These are phyloP conservation scores for Asarcornis scutulata DNA, from an alignment of 2,113 vertebrate species.

Conservation along the genomic window DNA sequence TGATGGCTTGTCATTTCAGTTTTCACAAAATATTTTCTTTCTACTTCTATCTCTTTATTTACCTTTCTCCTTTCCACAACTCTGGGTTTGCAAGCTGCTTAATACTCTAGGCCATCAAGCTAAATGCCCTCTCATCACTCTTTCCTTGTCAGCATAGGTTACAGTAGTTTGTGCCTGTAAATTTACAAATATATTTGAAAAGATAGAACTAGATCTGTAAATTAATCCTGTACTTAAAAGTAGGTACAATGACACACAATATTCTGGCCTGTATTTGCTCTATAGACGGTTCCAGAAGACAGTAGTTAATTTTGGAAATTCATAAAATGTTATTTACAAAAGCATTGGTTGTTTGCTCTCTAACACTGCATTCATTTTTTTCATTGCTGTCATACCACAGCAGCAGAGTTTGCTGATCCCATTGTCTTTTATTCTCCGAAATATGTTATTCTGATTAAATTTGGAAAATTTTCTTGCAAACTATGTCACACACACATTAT, in stretches of 20 bases:
- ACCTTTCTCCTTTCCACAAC: not conserved
- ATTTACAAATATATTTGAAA: not conserved
- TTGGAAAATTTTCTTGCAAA: not conserved
- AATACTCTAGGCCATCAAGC: not conserved
- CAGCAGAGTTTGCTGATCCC: not conserved
- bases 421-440: not conserved
- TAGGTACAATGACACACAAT: not conserved
- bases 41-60: not conserved
- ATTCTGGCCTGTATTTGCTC: not conserved
- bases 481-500: not conserved
- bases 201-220: not conserved
- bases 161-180: not conserved
- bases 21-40: constrained; percentile 39
- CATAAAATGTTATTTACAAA: not conserved
- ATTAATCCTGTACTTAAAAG: not conserved
- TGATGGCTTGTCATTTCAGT: constrained; percentile 36
- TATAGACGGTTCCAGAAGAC: not conserved
- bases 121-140: not conserved
- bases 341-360: not conserved
- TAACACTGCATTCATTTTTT: not conserved
- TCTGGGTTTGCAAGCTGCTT: not conserved
- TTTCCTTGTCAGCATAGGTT: not conserved
- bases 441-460: not conserved
- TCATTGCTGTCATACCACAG: not conserved
- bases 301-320: not conserved